phyloP scores from a whole-genome alignment of 2,797 vertebrate genomes.

The Enoplosus armatus region DNA sequence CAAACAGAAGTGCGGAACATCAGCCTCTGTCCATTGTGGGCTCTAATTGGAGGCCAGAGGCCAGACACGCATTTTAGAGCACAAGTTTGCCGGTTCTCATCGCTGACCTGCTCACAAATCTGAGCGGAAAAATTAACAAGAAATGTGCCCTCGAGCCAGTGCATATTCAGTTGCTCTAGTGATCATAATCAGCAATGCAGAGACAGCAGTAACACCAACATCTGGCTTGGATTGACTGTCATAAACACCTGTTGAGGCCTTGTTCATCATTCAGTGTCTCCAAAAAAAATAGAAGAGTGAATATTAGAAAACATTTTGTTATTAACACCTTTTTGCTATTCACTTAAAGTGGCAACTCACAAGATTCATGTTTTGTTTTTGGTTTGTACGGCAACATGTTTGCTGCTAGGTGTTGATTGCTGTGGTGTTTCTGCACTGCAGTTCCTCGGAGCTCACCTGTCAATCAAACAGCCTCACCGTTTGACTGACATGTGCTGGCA shows the following conservation, averaged over 20 bases:
- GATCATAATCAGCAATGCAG: neutral
- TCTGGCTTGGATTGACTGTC: conserved; percentile 8
- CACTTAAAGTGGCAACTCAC: conserved; percentile 29
- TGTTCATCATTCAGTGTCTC: conserved; percentile 8
- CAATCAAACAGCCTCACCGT: conserved; percentile 35
- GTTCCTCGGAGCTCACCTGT: conserved; percentile 28
- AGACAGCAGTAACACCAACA: neutral
- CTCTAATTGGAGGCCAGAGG: neutral
- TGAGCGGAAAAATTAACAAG: neutral
- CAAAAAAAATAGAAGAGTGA: conserved; percentile 35
- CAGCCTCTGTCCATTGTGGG: neutral
- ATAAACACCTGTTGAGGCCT: conserved; percentile 16
- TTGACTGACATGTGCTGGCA: neutral
- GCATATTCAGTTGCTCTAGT: neutral
- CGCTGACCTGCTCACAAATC: too few relatives aligned
- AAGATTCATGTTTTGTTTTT: conserved; percentile 41
- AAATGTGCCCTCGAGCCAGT: neutral
- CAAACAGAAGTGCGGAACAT: neutral
- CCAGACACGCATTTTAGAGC: neutral
- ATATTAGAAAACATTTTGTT: conserved; percentile 35
- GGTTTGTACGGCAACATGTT: conserved; percentile 3
- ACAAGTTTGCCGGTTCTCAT: too few relatives aligned
- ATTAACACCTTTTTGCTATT: conserved; percentile 38
- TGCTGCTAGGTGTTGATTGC: conserved; percentile 60
- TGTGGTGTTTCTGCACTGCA: conserved; percentile 12